phyloP scores from a whole-genome alignment of 2,888 invertebrate species.

The Sesamia inferens region DNA sequence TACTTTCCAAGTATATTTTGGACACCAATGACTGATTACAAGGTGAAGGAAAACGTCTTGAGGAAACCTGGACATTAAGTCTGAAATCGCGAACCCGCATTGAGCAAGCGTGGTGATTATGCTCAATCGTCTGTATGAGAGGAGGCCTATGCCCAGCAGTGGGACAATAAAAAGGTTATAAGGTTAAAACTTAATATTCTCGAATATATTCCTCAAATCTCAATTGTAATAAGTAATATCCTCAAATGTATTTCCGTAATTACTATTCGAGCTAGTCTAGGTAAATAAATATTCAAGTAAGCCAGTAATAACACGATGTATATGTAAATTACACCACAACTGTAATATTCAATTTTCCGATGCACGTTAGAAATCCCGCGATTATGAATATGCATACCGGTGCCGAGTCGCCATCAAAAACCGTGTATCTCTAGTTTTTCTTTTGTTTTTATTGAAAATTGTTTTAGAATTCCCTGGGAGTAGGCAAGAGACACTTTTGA shows the following conservation, averaged over 20 bases:
- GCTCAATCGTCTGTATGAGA: no score
- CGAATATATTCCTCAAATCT: no score
- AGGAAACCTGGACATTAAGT: no score
- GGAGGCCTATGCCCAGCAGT: no score
- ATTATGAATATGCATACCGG: slow-evolving; percentile 76
- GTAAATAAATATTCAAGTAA: slow-evolving; percentile 40
- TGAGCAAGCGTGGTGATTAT: no score
- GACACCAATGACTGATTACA: no score
- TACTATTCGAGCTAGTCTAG: slow-evolving; percentile 4
- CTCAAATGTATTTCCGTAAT: slow-evolving; percentile 16
- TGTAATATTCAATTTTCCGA: slow-evolving; percentile 66
- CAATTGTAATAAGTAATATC: background rate
- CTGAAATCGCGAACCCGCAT: no score
- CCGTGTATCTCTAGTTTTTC: slow-evolving; percentile 44
- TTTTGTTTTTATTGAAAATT: slow-evolving; percentile 53
- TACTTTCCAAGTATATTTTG: no score
- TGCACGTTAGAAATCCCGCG: slow-evolving; percentile 67
- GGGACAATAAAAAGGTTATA: no score
- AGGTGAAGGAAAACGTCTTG: no score
- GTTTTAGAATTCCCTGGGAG: slow-evolving; percentile 46
- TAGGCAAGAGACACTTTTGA: background rate
- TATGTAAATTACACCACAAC: slow-evolving; percentile 59
- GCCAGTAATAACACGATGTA: slow-evolving; percentile 44
- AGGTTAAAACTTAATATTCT: no score
- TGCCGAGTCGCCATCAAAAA: slow-evolving; percentile 63